A percentile compares a stretch with the other conserved stretches of the same genome.
Conservation (phyloP, 2,113 vertebrate species). For the Elachura formosa region DNA sequence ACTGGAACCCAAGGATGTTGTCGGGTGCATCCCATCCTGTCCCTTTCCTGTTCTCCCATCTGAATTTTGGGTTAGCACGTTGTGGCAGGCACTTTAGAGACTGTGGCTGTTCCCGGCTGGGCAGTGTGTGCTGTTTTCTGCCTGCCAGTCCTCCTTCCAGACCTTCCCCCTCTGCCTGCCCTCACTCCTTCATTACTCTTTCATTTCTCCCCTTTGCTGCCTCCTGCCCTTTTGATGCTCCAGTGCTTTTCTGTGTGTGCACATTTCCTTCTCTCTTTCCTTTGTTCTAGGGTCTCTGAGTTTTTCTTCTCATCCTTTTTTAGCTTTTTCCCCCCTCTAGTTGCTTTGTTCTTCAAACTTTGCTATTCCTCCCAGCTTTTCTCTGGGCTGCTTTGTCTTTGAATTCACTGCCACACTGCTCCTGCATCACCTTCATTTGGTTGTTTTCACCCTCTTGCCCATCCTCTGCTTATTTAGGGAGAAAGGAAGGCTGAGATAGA, state of each 20-base stretch:
- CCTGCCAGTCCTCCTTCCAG: neutral
- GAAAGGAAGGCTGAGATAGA: neutral
- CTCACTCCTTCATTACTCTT: neutral
- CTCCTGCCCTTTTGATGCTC: neutral
- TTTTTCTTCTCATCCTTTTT: neutral
- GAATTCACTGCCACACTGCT: neutral
- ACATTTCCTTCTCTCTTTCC: neutral
- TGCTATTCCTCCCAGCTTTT: conserved; percentile 12
- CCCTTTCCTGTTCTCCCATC: neutral
- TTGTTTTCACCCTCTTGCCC: neutral
- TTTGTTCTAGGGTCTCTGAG: neutral
- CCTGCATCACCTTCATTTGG: neutral
- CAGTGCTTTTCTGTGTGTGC: neutral
- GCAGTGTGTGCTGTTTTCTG: neutral
- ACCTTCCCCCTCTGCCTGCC: neutral
- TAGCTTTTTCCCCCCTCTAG: too few relatives aligned
- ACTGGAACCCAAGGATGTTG: neutral
- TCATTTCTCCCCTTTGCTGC: neutral
- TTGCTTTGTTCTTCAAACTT: neutral
- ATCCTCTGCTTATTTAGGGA: neutral
- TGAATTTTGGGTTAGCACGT: fast-evolving
- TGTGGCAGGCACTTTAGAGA: neutral
- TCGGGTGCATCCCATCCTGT: neutral
- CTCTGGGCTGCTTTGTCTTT: neutral
- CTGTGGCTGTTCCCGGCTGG: fast-evolving